phyloP scores from a whole-genome alignment of 1,140 invertebrate genomes.

The Eufriesea mexicana region DNA sequence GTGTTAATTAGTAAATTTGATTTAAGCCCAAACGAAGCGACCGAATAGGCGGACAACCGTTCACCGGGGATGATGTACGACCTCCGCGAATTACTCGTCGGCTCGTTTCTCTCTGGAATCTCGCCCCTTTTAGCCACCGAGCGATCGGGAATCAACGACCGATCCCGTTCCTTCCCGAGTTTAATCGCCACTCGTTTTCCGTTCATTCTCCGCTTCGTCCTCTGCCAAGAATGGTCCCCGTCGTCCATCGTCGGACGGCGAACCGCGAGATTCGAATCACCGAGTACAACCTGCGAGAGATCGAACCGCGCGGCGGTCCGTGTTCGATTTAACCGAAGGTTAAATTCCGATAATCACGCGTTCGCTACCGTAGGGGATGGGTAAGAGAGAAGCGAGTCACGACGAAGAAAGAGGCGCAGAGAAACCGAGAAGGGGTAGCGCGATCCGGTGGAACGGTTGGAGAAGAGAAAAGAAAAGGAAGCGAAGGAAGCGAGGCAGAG shows the following conservation, averaged over 20 bases:
- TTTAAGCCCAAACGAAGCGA: constrained; percentile 69
- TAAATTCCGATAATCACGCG: constrained; percentile 79
- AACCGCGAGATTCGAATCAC: no score
- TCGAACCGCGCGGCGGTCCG: no score
- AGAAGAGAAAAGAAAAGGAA: background rate
- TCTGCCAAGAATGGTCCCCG: no score
- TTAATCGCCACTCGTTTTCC: background rate
- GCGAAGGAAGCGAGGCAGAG: constrained; percentile 30
- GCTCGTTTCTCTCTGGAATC: constrained; percentile 34
- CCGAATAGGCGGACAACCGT: constrained; percentile 68
- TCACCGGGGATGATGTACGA: constrained; percentile 65
- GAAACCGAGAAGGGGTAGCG: no score
- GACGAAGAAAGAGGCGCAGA: constrained; percentile 7
- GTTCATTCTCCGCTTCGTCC: no score
- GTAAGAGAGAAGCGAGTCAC: background rate
- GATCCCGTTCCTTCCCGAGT: background rate
- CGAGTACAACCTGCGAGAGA: no score
- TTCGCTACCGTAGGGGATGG: constrained; percentile 76
- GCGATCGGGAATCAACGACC: constrained; percentile 11
- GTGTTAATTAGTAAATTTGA: constrained; percentile 74
- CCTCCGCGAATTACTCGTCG: constrained; percentile 61
- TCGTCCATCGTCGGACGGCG: no score
- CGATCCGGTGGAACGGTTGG: no score
- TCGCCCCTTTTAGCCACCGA: constrained; percentile 42
- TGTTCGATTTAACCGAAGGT: no score